Conservation (phyloP, 2,888 invertebrate genomes). For the Apamea anceps region DNA sequence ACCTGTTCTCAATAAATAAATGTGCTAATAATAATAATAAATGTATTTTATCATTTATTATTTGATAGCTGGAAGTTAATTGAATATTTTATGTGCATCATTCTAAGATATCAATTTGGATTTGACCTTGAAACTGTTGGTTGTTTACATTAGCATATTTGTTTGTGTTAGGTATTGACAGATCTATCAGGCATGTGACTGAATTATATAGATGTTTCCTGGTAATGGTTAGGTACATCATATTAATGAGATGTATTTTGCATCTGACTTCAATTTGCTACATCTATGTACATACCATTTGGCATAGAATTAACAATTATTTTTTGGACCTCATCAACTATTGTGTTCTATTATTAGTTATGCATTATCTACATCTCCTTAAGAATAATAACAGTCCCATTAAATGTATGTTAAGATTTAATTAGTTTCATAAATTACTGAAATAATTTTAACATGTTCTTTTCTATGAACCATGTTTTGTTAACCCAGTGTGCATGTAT, state of each 20-base stretch:
- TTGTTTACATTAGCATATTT: slow-evolving; percentile 59
- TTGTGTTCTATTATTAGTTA: slow-evolving; percentile 66
- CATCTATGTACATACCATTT: slow-evolving; percentile 54
- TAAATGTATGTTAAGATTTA: neutral
- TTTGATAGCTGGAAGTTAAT: slow-evolving; percentile 5
- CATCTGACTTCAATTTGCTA: slow-evolving; percentile 33
- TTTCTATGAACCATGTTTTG: slow-evolving; percentile 2
- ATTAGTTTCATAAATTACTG: neutral
- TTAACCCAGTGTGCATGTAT: slow-evolving; percentile 20
- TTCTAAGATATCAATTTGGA: slow-evolving; percentile 40
- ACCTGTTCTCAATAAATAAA: neutral
- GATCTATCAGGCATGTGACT: slow-evolving; percentile 52
- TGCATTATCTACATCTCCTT: slow-evolving; percentile 24
- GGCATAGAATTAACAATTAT: slow-evolving; percentile 58
- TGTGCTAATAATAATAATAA: neutral
- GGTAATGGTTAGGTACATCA: slow-evolving; percentile 29
- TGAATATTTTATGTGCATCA: slow-evolving; percentile 23
- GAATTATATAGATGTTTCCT: slow-evolving; percentile 49
- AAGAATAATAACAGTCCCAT: neutral
- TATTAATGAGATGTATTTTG: slow-evolving; percentile 41
- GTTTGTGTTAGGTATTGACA: slow-evolving; percentile 63
- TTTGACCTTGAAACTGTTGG: slow-evolving; percentile 58
- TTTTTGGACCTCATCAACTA: slow-evolving; percentile 70
- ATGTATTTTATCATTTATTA: slow-evolving; percentile 13
- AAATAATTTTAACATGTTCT: neutral